Base-by-base conservation (phyloP, 1,140 invertebrate species). In the Drosophila seguyi region DNA sequence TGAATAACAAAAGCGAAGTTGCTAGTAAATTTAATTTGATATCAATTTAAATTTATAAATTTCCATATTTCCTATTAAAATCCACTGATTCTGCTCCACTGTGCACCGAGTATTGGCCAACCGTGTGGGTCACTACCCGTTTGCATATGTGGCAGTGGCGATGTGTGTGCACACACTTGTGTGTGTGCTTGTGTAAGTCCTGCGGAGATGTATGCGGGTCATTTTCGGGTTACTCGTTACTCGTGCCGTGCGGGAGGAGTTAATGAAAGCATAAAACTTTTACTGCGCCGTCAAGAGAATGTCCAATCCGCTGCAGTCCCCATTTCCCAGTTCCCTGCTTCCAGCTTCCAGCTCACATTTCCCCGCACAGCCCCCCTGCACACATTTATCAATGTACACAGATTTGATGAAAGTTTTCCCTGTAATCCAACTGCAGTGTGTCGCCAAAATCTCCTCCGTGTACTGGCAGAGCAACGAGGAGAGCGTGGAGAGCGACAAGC, bases 381-480 rank as follows among this genome's bases (percentile, higher is more conserved):
- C 62, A 56, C 59, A 66, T 74, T 75, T 73, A 73, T 73, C 62
- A 67, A 44, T 60, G 76, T 59, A 60, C 75, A 76, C 61, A 79
- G 71, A 87, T 87, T 86, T 86, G 75, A 82, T 87, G 75, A 79
- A 78, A 78, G 59, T 61, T 69, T 44, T 58, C 58, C 58, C 39
- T 47, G 38, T 56, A 44, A 53, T 65, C 55, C 62, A 48, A 29
- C 73, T 86, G 66, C 68, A 94, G 94, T 98, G 97, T 94, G 94
- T 97, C 81, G 97, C 97, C 11, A 97, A 96, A 52, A 97, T 97
- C 92, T 96, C 96, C 2, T 96, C 96, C 16, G 95, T 97, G 6
- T 97, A 97, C 93, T 96, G 95, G 94, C 94, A 95, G 62, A 97
- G 95, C 90, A 97, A 97, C 87, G 97, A 97, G 90, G 96, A 97